phyloP scores from a whole-genome alignment of 2,797 vertebrate genomes.

The Cirrhinus molitorella region DNA sequence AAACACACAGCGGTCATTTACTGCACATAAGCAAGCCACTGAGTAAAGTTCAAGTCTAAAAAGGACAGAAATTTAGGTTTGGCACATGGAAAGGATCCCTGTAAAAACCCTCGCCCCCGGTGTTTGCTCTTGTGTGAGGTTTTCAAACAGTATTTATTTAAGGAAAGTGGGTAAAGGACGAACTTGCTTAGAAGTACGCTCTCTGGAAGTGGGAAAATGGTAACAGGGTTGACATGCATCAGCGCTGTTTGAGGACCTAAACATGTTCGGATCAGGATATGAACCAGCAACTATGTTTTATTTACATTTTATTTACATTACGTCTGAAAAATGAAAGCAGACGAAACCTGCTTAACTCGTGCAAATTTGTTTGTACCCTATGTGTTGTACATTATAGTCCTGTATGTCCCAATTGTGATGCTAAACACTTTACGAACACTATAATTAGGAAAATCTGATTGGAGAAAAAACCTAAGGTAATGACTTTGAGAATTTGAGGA shows the following conservation, averaged over 20 bases:
- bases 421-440: background rate
- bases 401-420: background rate
- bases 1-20: constrained; percentile 52
- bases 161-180: constrained; percentile 3
- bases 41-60: constrained; percentile 52
- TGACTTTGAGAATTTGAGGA: background rate
- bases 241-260: background rate
- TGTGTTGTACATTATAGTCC: background rate
- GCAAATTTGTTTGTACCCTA: background rate
- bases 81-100: background rate
- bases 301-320: background rate
- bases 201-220: background rate
- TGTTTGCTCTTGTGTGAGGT: constrained; percentile 11
- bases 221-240: background rate
- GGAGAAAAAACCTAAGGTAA: background rate
- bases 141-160: constrained; percentile 4
- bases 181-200: background rate
- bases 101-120: background rate
- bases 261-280: background rate
- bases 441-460: background rate
- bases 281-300: background rate
- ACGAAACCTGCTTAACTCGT: background rate
- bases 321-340: too few species aligned
- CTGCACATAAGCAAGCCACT: constrained; percentile 20
- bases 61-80: background rate